Base-by-base conservation (phyloP, 2,888 invertebrate species). In the Mimachlamys varia region DNA sequence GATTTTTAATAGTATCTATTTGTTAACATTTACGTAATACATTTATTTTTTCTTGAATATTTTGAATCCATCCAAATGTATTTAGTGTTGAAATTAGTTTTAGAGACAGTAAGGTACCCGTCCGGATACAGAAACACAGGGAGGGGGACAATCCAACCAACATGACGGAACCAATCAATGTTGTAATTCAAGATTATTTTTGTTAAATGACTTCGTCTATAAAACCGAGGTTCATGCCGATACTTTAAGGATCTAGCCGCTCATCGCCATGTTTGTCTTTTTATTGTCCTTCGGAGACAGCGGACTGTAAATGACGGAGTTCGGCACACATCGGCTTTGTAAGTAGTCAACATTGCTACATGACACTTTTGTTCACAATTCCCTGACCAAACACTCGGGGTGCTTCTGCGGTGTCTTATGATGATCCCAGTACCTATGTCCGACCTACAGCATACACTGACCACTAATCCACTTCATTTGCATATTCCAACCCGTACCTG, bases 241-340 rank as follows among this genome's bases (percentile, higher is more conserved):
- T 76, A 89, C 89, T 89, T 76, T 76, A 87, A 89, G 50, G 44
- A 33, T 87, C 89, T 87, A 49, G 50, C 33, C 87, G 87, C 76
- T 87, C 89, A 87, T 50, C 22, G n/a, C 44, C 33, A 44, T 91
- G 91, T 91, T 91, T 90, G 87, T 89, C 62, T 33, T 53, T 88
- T 87, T 87, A 90, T 91, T 90, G 89, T 89, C 53, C 55, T 38
- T 62, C 89, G 89, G 90, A 91, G 91, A 91, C 91, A 91, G 91
- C 87, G 33, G 87, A 44, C 89, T 89, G 58, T 58, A 37, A 44
- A 62, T 89, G 89, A 55, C 37, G 50, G 76, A 49, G 76, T 89
- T 87, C 49, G 87, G 87, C 87, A 76, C 49, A 89, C 76, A 76
- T 76, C 76, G 33, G 76, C 76, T 76, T 76, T 76, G 76, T 76